A percentile compares a stretch with the other conserved stretches of the same genome.
These are phyloP conservation scores for Baronia brevicornis DNA, from an alignment of 2,888 invertebrate species.

Conservation along the genomic window DNA sequence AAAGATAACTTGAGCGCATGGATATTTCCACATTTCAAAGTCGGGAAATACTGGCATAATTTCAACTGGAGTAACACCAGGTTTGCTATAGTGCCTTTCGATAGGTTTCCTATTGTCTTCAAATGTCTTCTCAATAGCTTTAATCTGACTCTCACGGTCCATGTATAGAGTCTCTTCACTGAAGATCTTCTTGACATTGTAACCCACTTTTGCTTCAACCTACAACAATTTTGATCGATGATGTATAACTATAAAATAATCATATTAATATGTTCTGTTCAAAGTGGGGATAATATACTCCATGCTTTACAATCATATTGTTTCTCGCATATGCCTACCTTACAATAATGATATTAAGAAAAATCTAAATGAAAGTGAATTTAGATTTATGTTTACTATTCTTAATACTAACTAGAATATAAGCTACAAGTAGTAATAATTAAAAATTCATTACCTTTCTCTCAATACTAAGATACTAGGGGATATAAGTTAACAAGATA, in stretches of 20 bases:
- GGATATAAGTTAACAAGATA: too few species aligned
- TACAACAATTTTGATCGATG: slow-evolving; percentile 22
- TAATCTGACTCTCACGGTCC: slow-evolving; percentile 97
- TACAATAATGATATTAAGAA: too few species aligned
- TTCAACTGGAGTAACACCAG: slow-evolving; percentile 94
- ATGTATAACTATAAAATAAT: background rate
- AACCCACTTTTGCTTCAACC: slow-evolving; percentile 99
- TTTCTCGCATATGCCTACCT: too few species aligned
- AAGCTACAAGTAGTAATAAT: too few species aligned
- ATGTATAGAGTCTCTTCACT: slow-evolving; percentile 95
- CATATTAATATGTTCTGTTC: background rate
- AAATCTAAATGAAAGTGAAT: too few species aligned
- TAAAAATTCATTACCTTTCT: too few species aligned
- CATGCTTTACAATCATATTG: too few species aligned
- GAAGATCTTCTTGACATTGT: slow-evolving; percentile 95
- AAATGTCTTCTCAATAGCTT: slow-evolving; percentile 98
- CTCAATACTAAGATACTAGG: too few species aligned
- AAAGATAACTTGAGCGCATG: slow-evolving; percentile 98
- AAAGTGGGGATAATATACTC: too few species aligned
- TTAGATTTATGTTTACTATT: too few species aligned
- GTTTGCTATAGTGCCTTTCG: slow-evolving; percentile 96
- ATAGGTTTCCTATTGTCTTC: slow-evolving; percentile 90
- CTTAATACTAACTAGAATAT: too few species aligned
- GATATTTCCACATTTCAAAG: slow-evolving; percentile 97
- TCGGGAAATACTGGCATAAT: slow-evolving; percentile 92